Percentiles rank a stretch among this genome's conserved stretches.
phyloP scores from a whole-genome alignment of 1,140 invertebrate species.

The Drosophila asahinai region DNA sequence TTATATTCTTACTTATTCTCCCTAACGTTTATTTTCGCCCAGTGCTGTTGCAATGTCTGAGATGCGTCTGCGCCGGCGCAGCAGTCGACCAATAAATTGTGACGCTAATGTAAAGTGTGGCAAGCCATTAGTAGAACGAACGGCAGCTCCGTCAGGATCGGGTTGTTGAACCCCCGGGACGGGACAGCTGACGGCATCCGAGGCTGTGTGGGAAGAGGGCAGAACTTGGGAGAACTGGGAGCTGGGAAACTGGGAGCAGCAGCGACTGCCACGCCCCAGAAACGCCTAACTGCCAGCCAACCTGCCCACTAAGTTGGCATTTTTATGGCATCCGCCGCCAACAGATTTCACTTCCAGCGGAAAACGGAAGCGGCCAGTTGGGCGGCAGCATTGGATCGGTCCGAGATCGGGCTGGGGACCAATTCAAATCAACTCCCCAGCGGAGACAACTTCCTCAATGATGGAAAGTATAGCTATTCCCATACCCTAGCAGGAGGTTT shows the following conservation, averaged over 20 bases:
- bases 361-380: constrained; percentile 78
- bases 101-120: constrained; percentile 82
- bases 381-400: constrained; percentile 15
- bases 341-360: constrained; percentile 81
- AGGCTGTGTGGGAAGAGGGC: constrained; percentile 40
- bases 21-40: not conserved
- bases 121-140: constrained; percentile 73
- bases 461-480: constrained; percentile 49
- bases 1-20: too few species aligned
- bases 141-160: constrained; percentile 36
- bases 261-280: constrained; percentile 26
- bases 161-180: constrained; percentile 68
- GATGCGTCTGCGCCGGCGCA: constrained; percentile 54
- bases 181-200: constrained; percentile 46
- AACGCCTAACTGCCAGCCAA: constrained; percentile 1
- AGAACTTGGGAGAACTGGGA: constrained; percentile 10
- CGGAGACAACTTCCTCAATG: constrained; percentile 68
- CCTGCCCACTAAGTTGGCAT: constrained; percentile 66
- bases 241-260: constrained; percentile 9
- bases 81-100: constrained; percentile 76
- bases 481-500: not conserved
- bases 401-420: constrained; percentile 12
- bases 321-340: constrained; percentile 76
- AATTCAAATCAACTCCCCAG: constrained; percentile 47
- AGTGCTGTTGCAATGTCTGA: constrained; percentile 29